Base-by-base conservation (phyloP, 2,888 invertebrate species). In the Campoplex capitator region DNA sequence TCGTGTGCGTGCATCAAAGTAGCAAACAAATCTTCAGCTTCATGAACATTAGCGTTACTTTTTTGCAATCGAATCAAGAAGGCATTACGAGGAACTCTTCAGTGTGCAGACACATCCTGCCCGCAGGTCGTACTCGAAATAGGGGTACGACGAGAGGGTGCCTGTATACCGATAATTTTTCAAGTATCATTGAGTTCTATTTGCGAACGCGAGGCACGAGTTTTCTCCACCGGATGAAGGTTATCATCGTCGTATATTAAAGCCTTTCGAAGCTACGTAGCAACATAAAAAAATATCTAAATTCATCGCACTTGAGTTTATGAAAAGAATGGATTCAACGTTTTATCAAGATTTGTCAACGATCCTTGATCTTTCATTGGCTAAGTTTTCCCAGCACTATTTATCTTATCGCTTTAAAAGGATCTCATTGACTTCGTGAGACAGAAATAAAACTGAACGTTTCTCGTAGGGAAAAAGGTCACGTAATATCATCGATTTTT, bases 101-200 rank as follows among this genome's bases (percentile, higher is more conserved):
- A 70, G n/a, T n/a, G 42, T 23, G 62, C 74, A 56, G 79, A n/a
- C n/a, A 70, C 75, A 42, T 70, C 56, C 78, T n/a, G 45, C 83
- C 86, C 86, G 86, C 83, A 83, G 83, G 65, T 65, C 32, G 35
- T 56, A 56, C 65, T 70, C 70, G 70, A 68, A 77, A 86, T 75
- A 83, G 70, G 76, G 83, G 45, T 68, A 62, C 70, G 67, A 35
- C 54, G 51, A 77, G 71, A 85, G 45, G 79, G 70, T 73, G 74
- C 75, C 67, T 79, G 79, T 84, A 75, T 76, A 71, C 79, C 83
- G 86, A 86, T 86, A 58, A 87, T 81, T 77, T 82, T 54, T 84
- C 68, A 74, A 84, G 86, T 68, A 87, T 76, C 84, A 77, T 87
- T 81, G 81, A 84, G 84, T 79, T 81, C 81, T 84, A 87, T 87